Base-by-base conservation (phyloP, 2,797 vertebrate species). In the Smutsia temminckii region DNA sequence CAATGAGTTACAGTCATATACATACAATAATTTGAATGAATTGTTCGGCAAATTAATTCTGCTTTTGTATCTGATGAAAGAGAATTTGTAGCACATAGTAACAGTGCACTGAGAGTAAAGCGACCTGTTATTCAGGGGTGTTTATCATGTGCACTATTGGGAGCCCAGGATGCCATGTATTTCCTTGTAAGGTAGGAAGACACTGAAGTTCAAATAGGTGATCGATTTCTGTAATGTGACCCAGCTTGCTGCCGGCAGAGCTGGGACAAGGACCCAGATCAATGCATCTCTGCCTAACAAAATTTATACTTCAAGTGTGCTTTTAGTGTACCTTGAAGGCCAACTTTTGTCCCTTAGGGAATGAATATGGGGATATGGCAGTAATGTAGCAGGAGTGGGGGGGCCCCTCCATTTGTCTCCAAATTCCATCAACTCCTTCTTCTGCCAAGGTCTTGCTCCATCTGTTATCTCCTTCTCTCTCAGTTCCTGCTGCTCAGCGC, bases 381-480 rank as follows among this genome's bases (percentile, higher is more conserved):
- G 74, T 61, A 49, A 80, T 40, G 55, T 1, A 64, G 49, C 51
- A 84, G 29, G 59, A 68, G 53, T 17, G 40, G 40, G 46, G 46
- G 34, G 78, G 93, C 77, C 78, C 46, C 61, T 77, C 69, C 74
- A 49, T 71, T 40, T 85, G 49, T 57, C 37, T 94, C 59, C 49
- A 69, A 46, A 88, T 51, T 49, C 59, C 51, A 63, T 27, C 21
- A 3, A 51, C 49, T 34, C 64, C 57, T 23, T 34, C 86, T 83
- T 81, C 83, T 95, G 89, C 89, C 83, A 96, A 92, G 69, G 86
- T 79, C 92, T 96, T 78, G 61, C 55, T 93, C 94, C 91, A 95
- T 88, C 72, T 95, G 81, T 53, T 37, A 66, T 40, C 34, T 66
- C 72, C 72, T n/a, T 84, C 53, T 84, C 46, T 84, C 64, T 80